Percentiles rank a stretch among this genome's conserved stretches.
These are phyloP conservation scores for Apoda limacodes DNA, from an alignment of 2,888 invertebrate species.

Conservation along the genomic window DNA sequence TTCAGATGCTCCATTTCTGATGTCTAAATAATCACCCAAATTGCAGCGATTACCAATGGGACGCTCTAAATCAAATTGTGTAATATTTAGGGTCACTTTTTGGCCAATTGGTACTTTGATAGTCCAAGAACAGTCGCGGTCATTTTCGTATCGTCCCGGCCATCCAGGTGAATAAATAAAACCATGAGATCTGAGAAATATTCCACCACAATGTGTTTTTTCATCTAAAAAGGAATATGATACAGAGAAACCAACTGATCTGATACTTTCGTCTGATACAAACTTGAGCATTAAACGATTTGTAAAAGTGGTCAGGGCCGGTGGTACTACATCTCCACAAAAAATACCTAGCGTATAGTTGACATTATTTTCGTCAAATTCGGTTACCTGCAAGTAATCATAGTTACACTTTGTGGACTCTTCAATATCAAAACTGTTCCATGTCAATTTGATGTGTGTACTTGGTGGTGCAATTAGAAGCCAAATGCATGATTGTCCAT, in stretches of 20 bases:
- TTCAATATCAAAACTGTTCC: conserved; percentile 80
- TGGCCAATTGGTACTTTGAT: conserved; percentile 77
- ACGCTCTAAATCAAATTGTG: conserved; percentile 70
- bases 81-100: conserved; percentile 77
- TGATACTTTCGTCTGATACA: conserved; percentile 60
- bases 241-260: conserved; percentile 78
- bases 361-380: conserved; percentile 64
- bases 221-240: conserved; percentile 70
- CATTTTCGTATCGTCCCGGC: conserved; percentile 77
- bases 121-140: conserved; percentile 84
- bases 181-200: conserved; percentile 75
- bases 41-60: conserved; percentile 40
- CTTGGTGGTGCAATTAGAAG: conserved; percentile 77
- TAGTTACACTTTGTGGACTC: conserved; percentile 60
- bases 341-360: conserved; percentile 60
- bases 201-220: conserved; percentile 76
- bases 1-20: conserved; percentile 81
- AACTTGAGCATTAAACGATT: conserved; percentile 79
- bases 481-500: conserved; percentile 77
- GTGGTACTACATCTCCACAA: conserved; percentile 78
- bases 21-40: conserved; percentile 47
- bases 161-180: conserved; percentile 81
- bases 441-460: conserved; percentile 77
- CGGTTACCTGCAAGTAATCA: conserved; percentile 80
- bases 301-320: conserved; percentile 73